A percentile compares a stretch with the other conserved stretches of the same genome.
phyloP scores from a whole-genome alignment of 2,797 vertebrate genomes.

The Acropternis orthonyx region DNA sequence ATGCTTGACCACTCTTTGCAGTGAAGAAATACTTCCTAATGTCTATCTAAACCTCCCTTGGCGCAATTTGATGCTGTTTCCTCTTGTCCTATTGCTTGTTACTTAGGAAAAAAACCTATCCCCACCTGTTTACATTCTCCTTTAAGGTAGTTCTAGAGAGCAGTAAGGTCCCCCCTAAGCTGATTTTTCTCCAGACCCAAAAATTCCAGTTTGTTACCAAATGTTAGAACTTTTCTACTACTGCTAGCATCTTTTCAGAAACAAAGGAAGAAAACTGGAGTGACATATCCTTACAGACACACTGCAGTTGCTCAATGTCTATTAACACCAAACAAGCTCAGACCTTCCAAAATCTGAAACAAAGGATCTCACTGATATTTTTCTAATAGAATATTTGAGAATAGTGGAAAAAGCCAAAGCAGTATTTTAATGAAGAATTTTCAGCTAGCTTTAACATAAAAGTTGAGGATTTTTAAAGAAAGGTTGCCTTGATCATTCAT shows the following conservation, averaged over 20 bases:
- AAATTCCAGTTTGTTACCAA: neutral
- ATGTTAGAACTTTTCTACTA: neutral
- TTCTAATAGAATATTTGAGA: neutral
- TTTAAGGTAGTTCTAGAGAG: neutral
- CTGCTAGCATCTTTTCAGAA: neutral
- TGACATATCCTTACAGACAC: neutral
- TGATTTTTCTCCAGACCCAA: neutral
- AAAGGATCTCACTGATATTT: neutral
- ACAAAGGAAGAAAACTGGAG: neutral
- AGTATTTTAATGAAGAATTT: neutral
- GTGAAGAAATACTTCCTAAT: neutral
- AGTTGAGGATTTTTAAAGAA: neutral
- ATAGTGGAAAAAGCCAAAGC: neutral
- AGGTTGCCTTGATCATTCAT: neutral
- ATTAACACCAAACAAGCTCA: neutral
- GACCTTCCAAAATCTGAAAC: neutral
- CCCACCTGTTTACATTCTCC: neutral
- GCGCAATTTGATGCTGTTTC: neutral
- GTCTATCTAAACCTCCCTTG: neutral
- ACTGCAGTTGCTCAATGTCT: neutral
- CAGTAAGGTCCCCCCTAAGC: neutral
- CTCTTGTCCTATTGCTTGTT: neutral
- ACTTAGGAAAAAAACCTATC: neutral
- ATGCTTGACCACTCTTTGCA: neutral
- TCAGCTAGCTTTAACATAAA: neutral